Base-by-base conservation (phyloP, 2,888 invertebrate genomes). In the Amphimallon solstitiale region DNA sequence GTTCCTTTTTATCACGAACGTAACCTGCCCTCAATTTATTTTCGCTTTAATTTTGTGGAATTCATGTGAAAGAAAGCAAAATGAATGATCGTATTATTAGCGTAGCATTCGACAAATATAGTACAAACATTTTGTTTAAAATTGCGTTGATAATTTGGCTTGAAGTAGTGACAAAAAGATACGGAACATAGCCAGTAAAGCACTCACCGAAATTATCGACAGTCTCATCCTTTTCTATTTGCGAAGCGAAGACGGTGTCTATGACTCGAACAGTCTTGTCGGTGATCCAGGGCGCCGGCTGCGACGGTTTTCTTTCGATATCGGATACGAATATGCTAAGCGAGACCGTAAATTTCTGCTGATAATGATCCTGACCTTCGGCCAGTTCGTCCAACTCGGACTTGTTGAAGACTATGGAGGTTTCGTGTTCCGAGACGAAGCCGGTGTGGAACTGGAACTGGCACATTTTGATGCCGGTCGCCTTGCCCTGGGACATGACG, bases 391-490 rank as follows among this genome's bases (percentile, higher is more conserved):
- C 95, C 71, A 95, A 85, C 79, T 95, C 94, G 6, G 87, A 86
- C 87, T 87, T 89, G 61, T 87, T 88, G 75, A 92, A 94, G 67
- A 87, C 89, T 61, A 95, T 82, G n/a, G 88, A 86, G 48, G 90
- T 92, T 75, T 92, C 92, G 69, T 89, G 89, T 72, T 89, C 87
- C 0, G 88, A 84, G 66, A 96, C 87, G 80, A 92, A 95, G 52
- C 97, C 97, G 5, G 96, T 93, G 80, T 97, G 93, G 76, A 97
- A 90, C 82, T 94, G 93, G 43, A 96, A 82, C 74, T 95, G 92
- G 59, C 94, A 90, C 75, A 97, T 92, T 79, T 93, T 93, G 72
- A 96, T 91, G 68, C 93, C 88, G 49, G 92, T 92, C 4, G 91
- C 89, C 54, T 92, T 89, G 14, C 91, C 92, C 72, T 82, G 82